phyloP scores from a whole-genome alignment of 2,888 invertebrate genomes.

The Onchidella celtica region DNA sequence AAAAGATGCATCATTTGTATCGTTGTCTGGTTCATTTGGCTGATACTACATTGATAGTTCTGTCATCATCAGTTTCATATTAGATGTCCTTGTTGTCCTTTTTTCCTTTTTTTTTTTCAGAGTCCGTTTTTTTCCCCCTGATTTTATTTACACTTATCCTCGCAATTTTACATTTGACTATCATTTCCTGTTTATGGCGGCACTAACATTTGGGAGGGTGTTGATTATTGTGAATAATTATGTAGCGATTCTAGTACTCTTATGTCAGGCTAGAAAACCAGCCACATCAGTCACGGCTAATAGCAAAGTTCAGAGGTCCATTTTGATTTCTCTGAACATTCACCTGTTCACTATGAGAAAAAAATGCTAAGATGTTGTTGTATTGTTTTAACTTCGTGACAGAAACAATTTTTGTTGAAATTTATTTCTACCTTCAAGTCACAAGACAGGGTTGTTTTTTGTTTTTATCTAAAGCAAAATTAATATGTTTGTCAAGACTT shows the following conservation, averaged over 20 bases:
- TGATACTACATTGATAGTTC: constrained; percentile 11
- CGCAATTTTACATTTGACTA: background rate
- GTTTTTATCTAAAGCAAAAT: too few relatives aligned
- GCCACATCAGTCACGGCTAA: too few relatives aligned
- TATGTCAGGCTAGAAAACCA: background rate
- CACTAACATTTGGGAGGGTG: background rate
- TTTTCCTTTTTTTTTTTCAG: constrained; percentile 16
- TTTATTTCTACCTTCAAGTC: too few relatives aligned
- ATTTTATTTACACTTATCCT: background rate
- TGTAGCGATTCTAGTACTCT: background rate
- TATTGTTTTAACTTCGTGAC: too few relatives aligned
- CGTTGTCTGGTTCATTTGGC: constrained; percentile 37
- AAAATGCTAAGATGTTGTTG: too few relatives aligned
- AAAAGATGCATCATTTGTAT: constrained; percentile 40
- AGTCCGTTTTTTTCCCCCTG: background rate
- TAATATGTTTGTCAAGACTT: too few relatives aligned
- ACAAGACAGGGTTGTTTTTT: too few relatives aligned
- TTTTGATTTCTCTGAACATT: too few relatives aligned
- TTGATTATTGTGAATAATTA: background rate
- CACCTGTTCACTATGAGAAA: too few relatives aligned
- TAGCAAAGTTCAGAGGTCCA: too few relatives aligned
- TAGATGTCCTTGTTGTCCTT: constrained; percentile 25
- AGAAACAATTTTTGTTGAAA: too few relatives aligned
- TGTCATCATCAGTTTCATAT: constrained; percentile 27
- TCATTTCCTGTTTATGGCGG: constrained; percentile 8